Base-by-base conservation (phyloP, 1,140 invertebrate genomes). In the Bicyclus anynana region DNA sequence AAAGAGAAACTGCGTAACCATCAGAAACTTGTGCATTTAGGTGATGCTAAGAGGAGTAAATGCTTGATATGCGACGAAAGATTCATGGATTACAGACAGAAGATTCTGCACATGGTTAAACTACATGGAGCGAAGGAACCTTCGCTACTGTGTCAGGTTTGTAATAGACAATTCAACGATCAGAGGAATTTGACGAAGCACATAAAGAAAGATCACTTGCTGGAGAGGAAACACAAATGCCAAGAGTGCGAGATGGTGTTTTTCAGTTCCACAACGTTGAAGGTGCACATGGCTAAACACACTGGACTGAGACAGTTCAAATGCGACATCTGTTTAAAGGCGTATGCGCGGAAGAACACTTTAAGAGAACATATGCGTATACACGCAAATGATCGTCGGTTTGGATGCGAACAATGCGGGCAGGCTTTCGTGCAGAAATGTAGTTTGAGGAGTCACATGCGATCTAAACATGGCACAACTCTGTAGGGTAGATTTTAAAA, bases 331-430 rank as follows among this genome's bases (percentile, higher is more conserved):
- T 96, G 95, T 76, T 91, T 91, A 2, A 95, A 95, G 69, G 91
- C 91, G 44, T 96, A 96, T 65, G 93, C 93, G 0, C 90, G 94
- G 1, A 94, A 95, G 69, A 94, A 94, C 66, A 95, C 95, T 72
- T 77, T 95, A 0, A 91, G 93, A 51, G 94, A 95, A 62, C 95
- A 96, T 76, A 74, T 80, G 73, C 55, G 77, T 13, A 80, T 80
- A 9, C 80, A 84, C 38, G 63, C 61, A 0, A 67, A 80, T 18
- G 77, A 81, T 53, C 66, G 76, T 18, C 61, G 73, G 10, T 77
- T 76, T 20, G 62, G 59, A 2, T 84, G 80, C 27, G 49, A 42
- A 5, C 65, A 64, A 21, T 82, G 77, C 29, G 68, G 68, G 0
- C 68, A 70, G 52, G 69, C 75, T 5, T 87, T 87, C 38, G 80